These are phyloP conservation scores for Clamator glandarius DNA, from an alignment of 2,797 vertebrate species.

Conservation along the genomic window DNA sequence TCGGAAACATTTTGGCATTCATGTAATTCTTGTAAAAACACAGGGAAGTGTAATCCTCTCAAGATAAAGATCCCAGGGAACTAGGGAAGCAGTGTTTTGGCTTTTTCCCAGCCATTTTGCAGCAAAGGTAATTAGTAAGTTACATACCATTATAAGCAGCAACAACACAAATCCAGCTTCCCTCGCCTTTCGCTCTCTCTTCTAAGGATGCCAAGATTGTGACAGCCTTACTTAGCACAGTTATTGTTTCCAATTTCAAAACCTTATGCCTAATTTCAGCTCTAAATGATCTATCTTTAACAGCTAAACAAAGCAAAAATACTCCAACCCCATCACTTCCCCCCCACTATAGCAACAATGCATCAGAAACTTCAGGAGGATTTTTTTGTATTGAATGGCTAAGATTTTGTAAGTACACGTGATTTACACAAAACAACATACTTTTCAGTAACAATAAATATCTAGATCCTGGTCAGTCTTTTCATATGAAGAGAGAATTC, in stretches of 20 bases:
- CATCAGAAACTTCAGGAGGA: not conserved
- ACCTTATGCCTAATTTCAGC: conserved; percentile 12
- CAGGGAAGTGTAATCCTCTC: conserved; percentile 5
- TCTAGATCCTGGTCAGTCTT: not conserved
- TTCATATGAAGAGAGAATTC: not conserved
- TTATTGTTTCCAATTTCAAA: conserved; percentile 45
- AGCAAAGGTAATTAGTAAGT: conserved; percentile 39
- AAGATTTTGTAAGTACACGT: not conserved
- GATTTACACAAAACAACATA: not conserved
- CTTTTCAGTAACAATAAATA: not conserved
- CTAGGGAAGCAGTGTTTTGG: conserved; percentile 16
- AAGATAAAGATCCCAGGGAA: conserved; percentile 22
- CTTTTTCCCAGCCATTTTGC: conserved; percentile 23
- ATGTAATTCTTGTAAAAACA: conserved; percentile 42
- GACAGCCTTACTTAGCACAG: conserved; percentile 11
- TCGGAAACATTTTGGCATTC: conserved; percentile 9
- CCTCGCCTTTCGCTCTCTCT: not conserved
- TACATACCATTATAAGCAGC: not conserved
- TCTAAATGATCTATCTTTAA: not conserved
- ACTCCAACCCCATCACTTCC: not conserved
- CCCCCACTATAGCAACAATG: not conserved
- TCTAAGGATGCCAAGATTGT: conserved; percentile 8
- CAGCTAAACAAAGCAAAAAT: conserved; percentile 28
- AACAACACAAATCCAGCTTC: conserved; percentile 15
- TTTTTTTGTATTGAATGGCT: not conserved